Evolutionary conservation across 2,113 vertebrate genomes (phyloP), one percentile per base, ranked within the genome.

Genomic region (Reinhardtius hippoglossoides): DNA sequence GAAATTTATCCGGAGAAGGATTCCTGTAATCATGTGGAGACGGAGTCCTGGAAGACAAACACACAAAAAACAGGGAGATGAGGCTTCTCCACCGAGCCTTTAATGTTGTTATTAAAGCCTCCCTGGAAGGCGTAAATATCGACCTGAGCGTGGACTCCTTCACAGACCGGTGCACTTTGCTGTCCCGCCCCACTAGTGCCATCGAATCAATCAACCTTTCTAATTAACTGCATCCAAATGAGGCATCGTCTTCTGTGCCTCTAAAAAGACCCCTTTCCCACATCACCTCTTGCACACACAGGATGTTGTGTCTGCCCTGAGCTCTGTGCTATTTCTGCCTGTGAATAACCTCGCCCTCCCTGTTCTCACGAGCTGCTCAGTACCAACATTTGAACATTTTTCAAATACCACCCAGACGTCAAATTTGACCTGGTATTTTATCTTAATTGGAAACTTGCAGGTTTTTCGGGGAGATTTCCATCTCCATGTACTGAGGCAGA

Each of bases 221-320:
- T 93, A 91, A 94, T 93, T 94, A 93, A 91, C 92, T 83, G 86
- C 90, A 89, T 89, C 92, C 88, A 93, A 94, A 94, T 92, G 83
- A 91, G 81, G 82, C 84, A 52, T 68, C 60, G 23, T 81, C 69
- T 42, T 81, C 42, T 63, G 68, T 64, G 74, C 74, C 48, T 85
- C 31, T 46, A 55, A 80, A 86, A 89, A 74, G 57, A 76, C 9
- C 74, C 69, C 64, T 76, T 89, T 85, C 85, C 70, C 82, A 66
- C 77, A 65, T 74, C 74, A 69, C 81, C 75, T 72, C 86, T 18
- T 67, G 46, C 58, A 20, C 67, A 63, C 74, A 80, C 74, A 71
- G 37, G 59, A 73, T 80, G 77, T 24, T 48, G 23, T 60, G 37
- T 14, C 13, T 77, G 78, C 68, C 63, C 70, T 57, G 40, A 78